Evolutionary conservation across 2,797 vertebrate species (phyloP).

Genomic region (Limosa lapponica): DNA sequence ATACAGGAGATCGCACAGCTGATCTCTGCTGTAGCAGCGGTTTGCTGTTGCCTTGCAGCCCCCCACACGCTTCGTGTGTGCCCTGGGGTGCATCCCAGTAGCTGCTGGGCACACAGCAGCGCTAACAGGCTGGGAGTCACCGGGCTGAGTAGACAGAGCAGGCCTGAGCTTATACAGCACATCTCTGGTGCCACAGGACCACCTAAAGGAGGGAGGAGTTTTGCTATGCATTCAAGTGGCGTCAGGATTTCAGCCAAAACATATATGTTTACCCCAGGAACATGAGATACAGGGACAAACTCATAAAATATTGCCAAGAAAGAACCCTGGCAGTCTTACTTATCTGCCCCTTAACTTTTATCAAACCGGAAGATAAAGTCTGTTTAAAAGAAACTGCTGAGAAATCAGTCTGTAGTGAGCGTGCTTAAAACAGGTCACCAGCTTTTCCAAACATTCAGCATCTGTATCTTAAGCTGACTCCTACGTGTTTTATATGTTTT

Average conservation of each 20-base stretch:
- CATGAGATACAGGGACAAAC: not conserved
- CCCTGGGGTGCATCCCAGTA: not conserved
- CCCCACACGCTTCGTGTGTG: not conserved
- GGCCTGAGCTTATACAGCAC: too few relatives aligned
- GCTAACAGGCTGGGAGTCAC: not conserved
- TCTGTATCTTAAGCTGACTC: not conserved
- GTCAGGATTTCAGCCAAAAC: not conserved
- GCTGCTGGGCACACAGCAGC: not conserved
- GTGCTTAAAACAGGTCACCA: not conserved
- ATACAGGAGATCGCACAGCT: not conserved
- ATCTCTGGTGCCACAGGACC: not conserved
- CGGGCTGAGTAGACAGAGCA: fast-evolving
- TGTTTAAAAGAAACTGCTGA: not conserved
- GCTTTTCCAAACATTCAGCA: not conserved
- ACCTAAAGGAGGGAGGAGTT: not conserved
- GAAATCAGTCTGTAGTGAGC: not conserved
- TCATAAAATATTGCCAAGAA: not conserved
- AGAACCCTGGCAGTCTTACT: not conserved
- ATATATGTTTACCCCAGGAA: not conserved
- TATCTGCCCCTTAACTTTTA: not conserved
- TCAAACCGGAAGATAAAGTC: not conserved
- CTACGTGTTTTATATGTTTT: not conserved
- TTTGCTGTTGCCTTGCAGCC: not conserved
- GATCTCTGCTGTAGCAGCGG: not conserved
- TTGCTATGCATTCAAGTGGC: fast-evolving